Base-by-base conservation (phyloP, 2,797 vertebrate genomes). In the Cyclura pinguis region DNA sequence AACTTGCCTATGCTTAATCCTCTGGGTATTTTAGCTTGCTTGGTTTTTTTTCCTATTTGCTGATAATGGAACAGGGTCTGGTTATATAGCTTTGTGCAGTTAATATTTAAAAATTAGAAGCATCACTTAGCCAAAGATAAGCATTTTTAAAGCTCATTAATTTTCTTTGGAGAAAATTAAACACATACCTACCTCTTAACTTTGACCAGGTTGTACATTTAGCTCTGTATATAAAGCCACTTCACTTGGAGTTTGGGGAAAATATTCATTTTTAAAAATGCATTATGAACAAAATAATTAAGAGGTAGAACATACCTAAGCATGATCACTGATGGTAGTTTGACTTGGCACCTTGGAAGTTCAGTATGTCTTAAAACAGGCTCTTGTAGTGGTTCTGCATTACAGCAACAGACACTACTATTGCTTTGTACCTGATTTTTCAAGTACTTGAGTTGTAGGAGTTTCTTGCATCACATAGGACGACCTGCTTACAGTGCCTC, bases 1-100 rank as follows among this genome's bases (percentile, higher is more conserved):
- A 93, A 90, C 82, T 95, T 93, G 62, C 84, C 80, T 87, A 84
- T 95, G 96, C 94, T 91, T 55, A 1, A 80, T 85, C 14, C 29
- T 55, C 52, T 50, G 76, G 50, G 74, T 55, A 32, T 89, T 27
- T 82, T 67, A 80, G 4, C 20, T 76, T 47, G 42, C 42, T 47
- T 47, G 42, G 67, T 59, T 82, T 72, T 64, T 80, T 64, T 35
- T 27, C 6, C 4, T 27, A 42, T 6, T n/a, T 47, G 4, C 35
- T 86, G 4, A 35, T 52, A 69, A 67, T 84, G 32, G 32, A 29
- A 6, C 18, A 50, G 12, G 22, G 14, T 18, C 35, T 89, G 72
- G 64, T 85, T 22, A 62, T 62, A 42, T 83, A 83, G n/a, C 52
- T 13, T 9, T 16, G 4, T 18, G 6, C 59, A 27, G 35, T 82